Evolutionary conservation across 2,888 invertebrate genomes (phyloP), one percentile per base, ranked within the genome.

Genomic region (Idaea aversata): DNA sequence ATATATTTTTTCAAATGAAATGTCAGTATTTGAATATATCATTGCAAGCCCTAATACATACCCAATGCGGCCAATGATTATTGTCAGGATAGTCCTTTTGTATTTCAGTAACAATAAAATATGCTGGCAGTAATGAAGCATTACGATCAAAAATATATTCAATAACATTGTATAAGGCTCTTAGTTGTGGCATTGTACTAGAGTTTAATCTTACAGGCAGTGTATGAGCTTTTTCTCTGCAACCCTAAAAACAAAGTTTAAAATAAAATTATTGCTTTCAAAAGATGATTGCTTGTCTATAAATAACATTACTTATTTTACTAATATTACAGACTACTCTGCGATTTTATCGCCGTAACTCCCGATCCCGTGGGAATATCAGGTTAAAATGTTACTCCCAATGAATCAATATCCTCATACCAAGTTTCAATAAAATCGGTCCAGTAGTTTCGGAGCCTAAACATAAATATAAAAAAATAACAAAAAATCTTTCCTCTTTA

Each of bases 41-140:
- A 13, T 47, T 13, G 7, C 13, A 7, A 47, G 5, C 10, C 10
- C 47, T 57, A 16, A 7, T 57, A 76, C 87, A 88, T 93, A 97
- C 97, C 98, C 99, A 99, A 87, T 99, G 98, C 61, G 98, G 97
- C 95, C 96, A 97, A 70, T 95, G 95, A 79, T 95, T 95, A 75
- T 95, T 95, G 73, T 97, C 96, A 0, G 96, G 95, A 86, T 96
- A 96, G 61, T 96, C 95, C 84, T 99, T 99, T 79, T 97, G 97
- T 73, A 99, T 96, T 93, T 99, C 99, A 83, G 98, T 98, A 0
- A 98, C 97, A 72, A 99, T 96, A 77, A 99, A 97, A 88, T 99
- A 99, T 5, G 98, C 98, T 0, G 99, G 99, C 66, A 99, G 89
- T 57, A 99, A 93, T 79, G 98, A 98, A 34, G 97, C 96, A 87